Evolutionary conservation across 1,140 invertebrate genomes (phyloP), one percentile per base, ranked within the genome.

Genomic region (Caerostris darwini): DNA sequence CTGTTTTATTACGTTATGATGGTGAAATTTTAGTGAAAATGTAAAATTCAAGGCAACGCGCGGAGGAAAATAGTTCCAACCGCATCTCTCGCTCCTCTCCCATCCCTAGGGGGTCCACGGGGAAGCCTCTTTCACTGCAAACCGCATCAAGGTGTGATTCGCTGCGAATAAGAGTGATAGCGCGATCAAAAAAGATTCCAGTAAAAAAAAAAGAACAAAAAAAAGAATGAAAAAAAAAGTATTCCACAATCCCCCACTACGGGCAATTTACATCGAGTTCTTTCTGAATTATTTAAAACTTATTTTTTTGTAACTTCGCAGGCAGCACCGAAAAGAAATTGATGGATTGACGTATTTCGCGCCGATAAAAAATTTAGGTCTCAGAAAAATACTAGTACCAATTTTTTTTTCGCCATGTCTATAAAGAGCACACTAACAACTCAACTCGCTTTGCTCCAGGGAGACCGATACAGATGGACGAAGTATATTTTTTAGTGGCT

Each of bases 1-100:
- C 92, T 89, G 85, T 88, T 94, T 94, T 94, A 94, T 94, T 94
- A 94, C 92, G 92, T 94, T 94, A 89, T 93, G 92, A 93, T 94
- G 83, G 92, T 71, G 57, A 82, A 94, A 88, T 88, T 94, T 94
- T 88, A 94, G 92, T 88, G 92, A 94, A 94, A 94, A 94, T 94
- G 92, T 93, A 93, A 93, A 94, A 94, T 94, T 94, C 92, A 94
- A 53, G 67, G 82, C 14, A 6, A 56, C 19, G 64, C 14, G 67
- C 57, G 85, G 92, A 81, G 64, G 85, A 56, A 93, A 81, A 81
- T 90, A 90, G 89, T 90, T 90, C 69, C 89, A 59, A 34, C 87
- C 87, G 87, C 87, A 67, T 56, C 69, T 8, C 69, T 81, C n/a
- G 57, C 71, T 77, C 64, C 19, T 77, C 87, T 17, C 19, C 3